Conservation (phyloP, 2,888 invertebrate species). For the Himalopsyche japonica region DNA sequence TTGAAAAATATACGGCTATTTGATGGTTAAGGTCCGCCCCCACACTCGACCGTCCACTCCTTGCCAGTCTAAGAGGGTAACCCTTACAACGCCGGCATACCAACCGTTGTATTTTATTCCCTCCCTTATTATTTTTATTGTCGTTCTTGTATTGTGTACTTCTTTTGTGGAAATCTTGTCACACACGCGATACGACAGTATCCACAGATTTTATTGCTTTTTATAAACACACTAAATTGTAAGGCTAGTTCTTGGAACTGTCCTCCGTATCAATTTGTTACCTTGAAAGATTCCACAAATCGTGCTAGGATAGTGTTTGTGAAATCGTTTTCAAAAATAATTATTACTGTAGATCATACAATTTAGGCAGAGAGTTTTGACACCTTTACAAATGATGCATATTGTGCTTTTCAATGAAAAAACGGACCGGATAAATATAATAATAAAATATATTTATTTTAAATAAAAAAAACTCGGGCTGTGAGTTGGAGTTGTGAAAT, state of each 20-base stretch:
- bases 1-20: neutral
- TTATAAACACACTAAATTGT: neutral
- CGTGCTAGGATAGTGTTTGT: neutral
- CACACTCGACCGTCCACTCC: neutral
- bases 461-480: too few relatives aligned
- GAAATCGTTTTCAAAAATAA: neutral
- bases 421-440: neutral
- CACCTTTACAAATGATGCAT: too few relatives aligned
- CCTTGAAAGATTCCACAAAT: neutral
- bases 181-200: slow-evolving; percentile 27
- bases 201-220: slow-evolving; percentile 30
- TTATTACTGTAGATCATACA: too few relatives aligned
- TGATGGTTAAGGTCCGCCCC: neutral
- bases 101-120: slow-evolving; percentile 6
- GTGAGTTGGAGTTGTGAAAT: too few relatives aligned
- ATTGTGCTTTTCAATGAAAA: neutral
- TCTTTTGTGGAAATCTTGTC: slow-evolving; percentile 1
- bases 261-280: neutral
- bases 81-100: neutral
- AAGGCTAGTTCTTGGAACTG: neutral
- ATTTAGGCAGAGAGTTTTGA: too few relatives aligned
- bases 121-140: slow-evolving; percentile 2
- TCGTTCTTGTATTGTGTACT: slow-evolving; percentile 12
- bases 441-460: too few relatives aligned
- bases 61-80: neutral